Conservation (phyloP, 2,797 vertebrate species). For the Sciurus carolinensis region DNA sequence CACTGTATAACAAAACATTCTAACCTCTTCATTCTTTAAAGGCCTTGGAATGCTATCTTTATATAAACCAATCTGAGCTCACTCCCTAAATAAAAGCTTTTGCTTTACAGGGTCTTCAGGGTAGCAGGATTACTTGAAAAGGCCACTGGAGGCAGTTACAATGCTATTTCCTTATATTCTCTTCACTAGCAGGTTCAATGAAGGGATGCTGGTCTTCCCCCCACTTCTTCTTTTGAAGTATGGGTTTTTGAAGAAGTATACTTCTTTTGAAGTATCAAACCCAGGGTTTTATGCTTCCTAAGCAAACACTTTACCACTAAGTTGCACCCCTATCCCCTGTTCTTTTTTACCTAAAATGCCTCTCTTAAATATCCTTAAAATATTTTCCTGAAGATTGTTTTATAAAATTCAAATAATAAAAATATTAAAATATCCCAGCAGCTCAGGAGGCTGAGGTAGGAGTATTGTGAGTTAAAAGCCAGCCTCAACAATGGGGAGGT, state of each 20-base stretch:
- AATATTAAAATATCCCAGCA: too few relatives aligned
- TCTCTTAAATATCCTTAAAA: slow-evolving; percentile 50
- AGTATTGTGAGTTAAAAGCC: too few relatives aligned
- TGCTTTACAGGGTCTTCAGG: background rate
- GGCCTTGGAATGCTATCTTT: background rate
- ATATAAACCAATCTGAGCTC: background rate
- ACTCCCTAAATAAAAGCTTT: background rate
- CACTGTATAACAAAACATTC: background rate
- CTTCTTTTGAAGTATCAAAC: background rate
- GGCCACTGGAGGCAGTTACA: background rate
- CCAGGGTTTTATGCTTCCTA: background rate
- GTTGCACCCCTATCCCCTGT: background rate
- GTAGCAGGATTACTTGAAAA: background rate
- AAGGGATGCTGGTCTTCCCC: background rate
- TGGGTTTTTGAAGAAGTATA: background rate
- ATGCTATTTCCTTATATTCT: background rate
- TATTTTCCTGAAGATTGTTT: background rate
- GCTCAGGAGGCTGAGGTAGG: too few relatives aligned
- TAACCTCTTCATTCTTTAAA: background rate
- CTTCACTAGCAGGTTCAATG: background rate
- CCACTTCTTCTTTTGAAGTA: too few relatives aligned
- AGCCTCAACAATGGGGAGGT: too few relatives aligned
- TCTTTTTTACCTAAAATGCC: slow-evolving; percentile 35
- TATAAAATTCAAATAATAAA: slow-evolving; percentile 44
- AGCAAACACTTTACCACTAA: background rate